Percentiles rank a stretch among this genome's conserved stretches.
phyloP scores from a whole-genome alignment of 2,113 vertebrate genomes.

The Zosterops hypoxanthus region DNA sequence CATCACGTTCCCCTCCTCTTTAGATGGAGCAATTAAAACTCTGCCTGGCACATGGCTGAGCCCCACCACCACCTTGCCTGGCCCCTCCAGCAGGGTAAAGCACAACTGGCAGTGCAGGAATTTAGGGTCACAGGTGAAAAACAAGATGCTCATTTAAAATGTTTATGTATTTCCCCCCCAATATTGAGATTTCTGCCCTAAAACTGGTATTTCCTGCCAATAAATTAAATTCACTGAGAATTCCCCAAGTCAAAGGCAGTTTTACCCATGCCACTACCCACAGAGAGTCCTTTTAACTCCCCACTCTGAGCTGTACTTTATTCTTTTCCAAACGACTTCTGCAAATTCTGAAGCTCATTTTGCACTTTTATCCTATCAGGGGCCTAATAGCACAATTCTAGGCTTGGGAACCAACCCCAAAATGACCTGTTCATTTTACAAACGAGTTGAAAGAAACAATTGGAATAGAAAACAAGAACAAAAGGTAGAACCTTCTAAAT shows the following conservation, averaged over 20 bases:
- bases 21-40: not conserved
- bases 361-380: not conserved
- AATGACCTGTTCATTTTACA: not conserved
- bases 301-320: not conserved
- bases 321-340: not conserved
- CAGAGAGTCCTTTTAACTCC: not conserved
- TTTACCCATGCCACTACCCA: not conserved
- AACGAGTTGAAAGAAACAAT: not conserved
- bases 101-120: not conserved
- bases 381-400: not conserved
- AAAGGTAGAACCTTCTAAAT: not conserved
- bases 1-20: not conserved
- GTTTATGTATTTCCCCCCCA: fast-evolving
- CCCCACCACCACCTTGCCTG: fast-evolving
- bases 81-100: not conserved
- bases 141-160: not conserved
- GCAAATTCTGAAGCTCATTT: not conserved
- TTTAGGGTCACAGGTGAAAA: not conserved
- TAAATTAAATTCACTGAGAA: not conserved
- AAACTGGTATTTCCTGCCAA: not conserved
- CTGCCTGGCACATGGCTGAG: not conserved
- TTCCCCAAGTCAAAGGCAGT: not conserved
- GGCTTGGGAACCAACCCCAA: not conserved
- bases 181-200: not conserved
- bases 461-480: not conserved